Evolutionary conservation across 2,113 vertebrate genomes (phyloP), one percentile per base, ranked within the genome.

Genomic region (Ammodytes marinus): DNA sequence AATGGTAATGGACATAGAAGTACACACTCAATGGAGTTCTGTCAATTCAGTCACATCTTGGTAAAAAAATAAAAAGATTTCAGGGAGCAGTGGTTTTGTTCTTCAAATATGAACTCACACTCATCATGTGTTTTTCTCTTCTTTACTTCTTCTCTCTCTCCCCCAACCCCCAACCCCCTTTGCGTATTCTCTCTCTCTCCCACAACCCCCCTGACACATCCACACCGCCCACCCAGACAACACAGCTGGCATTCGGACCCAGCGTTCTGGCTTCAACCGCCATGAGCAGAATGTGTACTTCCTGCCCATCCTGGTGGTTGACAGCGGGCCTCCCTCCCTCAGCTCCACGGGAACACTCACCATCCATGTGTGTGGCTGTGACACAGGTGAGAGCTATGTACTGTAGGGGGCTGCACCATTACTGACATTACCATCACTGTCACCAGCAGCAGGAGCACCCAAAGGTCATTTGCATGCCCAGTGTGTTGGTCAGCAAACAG

Each of bases 301-400:
- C 91, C 94, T 99, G 58, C 97, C 98, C 60, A 99, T 99, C 65
- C 92, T 98, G 69, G 97, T 99, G 89, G 97, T 97, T 79, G 98
- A 99, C 95, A 97, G 96, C 0, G 98, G 97, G 17, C 96, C 97
- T 0, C 97, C 98, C 0, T 94, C 97, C 4, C 96, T 99, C 80
- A 99, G 98, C 97, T 98, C 97, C 93, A 99, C 98, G 0, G 97
- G 98, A 40, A 99, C 98, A 0, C 95, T 99, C 82, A 99, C 98
- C 92, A 98, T 99, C 90, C 97, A 95, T 6, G 80, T 99, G 84
- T 99, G 98, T 0, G 96, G 97, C 90, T 99, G 98, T 0, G 97
- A 99, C 89, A 58, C 90, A 89, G 93, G 93, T 94, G 88, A 93
- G 88, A 68, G 42, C 85, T 4, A 27, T 27, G 27, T 27, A 52